phyloP scores from a whole-genome alignment of 2,113 vertebrate species.

The Zapus hudsonius region DNA sequence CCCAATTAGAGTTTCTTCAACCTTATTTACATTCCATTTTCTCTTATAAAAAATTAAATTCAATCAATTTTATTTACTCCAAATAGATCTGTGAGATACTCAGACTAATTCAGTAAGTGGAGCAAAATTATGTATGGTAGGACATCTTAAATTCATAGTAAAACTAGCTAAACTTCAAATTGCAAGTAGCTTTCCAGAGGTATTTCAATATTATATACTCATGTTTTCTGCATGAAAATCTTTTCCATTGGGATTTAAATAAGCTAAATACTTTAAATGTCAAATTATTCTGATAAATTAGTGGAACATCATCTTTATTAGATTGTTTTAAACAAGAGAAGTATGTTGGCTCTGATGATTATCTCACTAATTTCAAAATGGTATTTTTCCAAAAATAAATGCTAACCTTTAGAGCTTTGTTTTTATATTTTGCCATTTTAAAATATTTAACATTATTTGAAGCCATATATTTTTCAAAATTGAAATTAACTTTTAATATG shows the following conservation, averaged over 20 bases:
- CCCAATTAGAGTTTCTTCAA: conserved; percentile 28
- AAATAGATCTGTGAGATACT: conserved; percentile 43
- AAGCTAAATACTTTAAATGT: conserved; percentile 8
- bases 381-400: conserved; percentile 12
- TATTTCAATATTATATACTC: neutral
- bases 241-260: neutral
- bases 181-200: conserved; percentile 16
- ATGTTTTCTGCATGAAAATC: neutral
- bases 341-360: neutral
- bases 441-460: neutral
- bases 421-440: neutral
- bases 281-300: neutral
- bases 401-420: neutral
- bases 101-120: conserved; percentile 25
- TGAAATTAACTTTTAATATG: conserved; percentile 20
- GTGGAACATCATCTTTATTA: neutral
- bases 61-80: conserved; percentile 62
- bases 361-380: neutral
- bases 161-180: conserved; percentile 45
- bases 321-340: neutral
- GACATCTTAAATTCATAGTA: conserved; percentile 15
- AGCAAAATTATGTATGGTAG: conserved; percentile 42
- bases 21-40: conserved; percentile 59
- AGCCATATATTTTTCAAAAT: neutral
- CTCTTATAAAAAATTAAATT: conserved; percentile 64